Conservation (phyloP, 1,140 invertebrate species). For the Lepidotrigona ventralis region DNA sequence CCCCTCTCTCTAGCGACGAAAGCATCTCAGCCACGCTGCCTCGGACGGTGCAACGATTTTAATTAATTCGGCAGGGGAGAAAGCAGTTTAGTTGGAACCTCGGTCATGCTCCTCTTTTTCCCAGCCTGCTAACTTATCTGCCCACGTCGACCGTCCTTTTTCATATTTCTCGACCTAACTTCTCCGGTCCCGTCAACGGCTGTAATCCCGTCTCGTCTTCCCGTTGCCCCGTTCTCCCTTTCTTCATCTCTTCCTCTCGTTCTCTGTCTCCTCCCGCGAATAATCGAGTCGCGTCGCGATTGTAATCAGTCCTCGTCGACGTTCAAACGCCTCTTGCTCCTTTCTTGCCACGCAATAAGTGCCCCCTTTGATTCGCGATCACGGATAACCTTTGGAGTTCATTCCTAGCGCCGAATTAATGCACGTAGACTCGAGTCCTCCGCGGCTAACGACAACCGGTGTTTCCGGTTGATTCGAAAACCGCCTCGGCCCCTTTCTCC, state of each 20-base stretch:
- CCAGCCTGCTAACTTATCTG: constrained; percentile 11
- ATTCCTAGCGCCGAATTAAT: constrained; percentile 10
- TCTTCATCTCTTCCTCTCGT: too few relatives aligned
- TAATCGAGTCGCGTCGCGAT: constrained; percentile 31
- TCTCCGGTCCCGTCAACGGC: neutral
- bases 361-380: constrained; percentile 16
- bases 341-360: neutral
- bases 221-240: too few relatives aligned
- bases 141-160: neutral
- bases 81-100: constrained; percentile 37
- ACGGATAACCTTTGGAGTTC: neutral
- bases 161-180: constrained; percentile 12
- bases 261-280: neutral
- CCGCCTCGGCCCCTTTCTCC: neutral
- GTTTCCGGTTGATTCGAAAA: neutral
- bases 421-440: too few relatives aligned
- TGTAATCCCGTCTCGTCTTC: neutral
- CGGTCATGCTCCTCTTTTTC: neutral
- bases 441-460: neutral
- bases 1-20: neutral
- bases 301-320: constrained; percentile 10
- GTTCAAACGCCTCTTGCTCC: neutral
- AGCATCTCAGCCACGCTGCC: constrained; percentile 16
- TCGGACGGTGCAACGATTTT: constrained; percentile 47
- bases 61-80: constrained; percentile 56